Evolutionary conservation across 2,888 invertebrate species (phyloP).

Genomic region (Ophion costatus): DNA sequence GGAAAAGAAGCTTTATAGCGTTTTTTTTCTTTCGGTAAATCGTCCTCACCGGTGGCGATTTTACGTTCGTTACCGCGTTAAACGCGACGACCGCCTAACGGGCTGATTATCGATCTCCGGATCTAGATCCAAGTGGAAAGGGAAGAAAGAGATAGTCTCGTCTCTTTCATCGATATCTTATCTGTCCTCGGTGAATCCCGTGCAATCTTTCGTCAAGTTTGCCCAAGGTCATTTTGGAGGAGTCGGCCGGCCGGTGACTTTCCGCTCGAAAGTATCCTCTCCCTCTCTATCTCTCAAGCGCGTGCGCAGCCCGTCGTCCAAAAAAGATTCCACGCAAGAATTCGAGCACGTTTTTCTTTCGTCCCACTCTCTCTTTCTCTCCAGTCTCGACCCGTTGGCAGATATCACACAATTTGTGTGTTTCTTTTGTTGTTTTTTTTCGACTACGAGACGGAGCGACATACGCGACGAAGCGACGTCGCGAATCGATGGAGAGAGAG

Average conservation of each 20-base stretch:
- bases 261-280: slow-evolving; percentile 30
- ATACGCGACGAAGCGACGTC: neutral
- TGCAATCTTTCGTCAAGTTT: slow-evolving; percentile 27
- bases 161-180: slow-evolving; percentile 34
- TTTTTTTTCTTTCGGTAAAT: neutral
- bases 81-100: too few species aligned
- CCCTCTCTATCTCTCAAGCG: neutral
- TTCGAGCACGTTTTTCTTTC: slow-evolving; percentile 17
- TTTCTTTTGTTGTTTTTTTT: neutral
- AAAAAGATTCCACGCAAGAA: slow-evolving; percentile 30
- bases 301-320: slow-evolving; percentile 7
- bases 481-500: neutral
- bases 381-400: neutral
- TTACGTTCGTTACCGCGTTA: neutral
- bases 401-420: slow-evolving; percentile 14
- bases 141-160: too few species aligned
- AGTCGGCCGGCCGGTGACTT: slow-evolving; percentile 39
- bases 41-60: neutral
- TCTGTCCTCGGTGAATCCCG: slow-evolving; percentile 42
- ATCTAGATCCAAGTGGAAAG: too few species aligned
- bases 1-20: too few species aligned
- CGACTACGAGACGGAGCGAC: neutral
- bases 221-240: slow-evolving; percentile 45
- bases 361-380: neutral
- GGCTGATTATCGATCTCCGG: slow-evolving; percentile 1